A percentile compares a stretch with the other conserved stretches of the same genome.
These are phyloP conservation scores for Micropoecilia bifurca DNA, from an alignment of 2,797 vertebrate species.

Conservation along the genomic window DNA sequence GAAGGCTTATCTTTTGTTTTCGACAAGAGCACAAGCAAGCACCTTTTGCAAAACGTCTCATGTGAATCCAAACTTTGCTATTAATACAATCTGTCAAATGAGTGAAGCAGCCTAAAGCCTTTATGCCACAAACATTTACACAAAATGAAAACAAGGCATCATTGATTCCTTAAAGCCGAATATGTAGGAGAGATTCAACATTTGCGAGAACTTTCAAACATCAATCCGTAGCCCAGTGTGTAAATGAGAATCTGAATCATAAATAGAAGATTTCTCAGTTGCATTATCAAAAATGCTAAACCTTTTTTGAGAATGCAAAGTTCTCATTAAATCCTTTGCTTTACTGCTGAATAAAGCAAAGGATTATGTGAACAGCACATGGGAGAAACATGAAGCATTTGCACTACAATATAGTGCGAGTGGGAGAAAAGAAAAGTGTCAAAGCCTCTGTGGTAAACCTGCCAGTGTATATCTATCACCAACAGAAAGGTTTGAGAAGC, in stretches of 20 bases:
- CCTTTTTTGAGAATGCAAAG: no score
- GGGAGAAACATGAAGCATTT: constrained; percentile 13
- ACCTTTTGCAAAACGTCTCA: constrained; percentile 33
- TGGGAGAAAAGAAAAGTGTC: constrained; percentile 5
- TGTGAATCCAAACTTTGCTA: constrained; percentile 30
- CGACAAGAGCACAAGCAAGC: constrained; percentile 23
- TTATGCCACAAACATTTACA: background rate
- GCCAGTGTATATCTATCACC: constrained; percentile 21
- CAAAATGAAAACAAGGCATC: constrained; percentile 11
- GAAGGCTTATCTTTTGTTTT: constrained; percentile 53
- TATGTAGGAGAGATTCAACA: constrained; percentile 2
- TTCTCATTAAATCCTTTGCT: no score
- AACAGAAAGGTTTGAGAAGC: constrained; percentile 13
- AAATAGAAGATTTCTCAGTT: constrained; percentile 13
- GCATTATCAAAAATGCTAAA: constrained; percentile 3
- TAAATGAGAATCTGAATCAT: constrained; percentile 11
- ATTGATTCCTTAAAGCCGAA: constrained; percentile 14
- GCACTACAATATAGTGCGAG: constrained; percentile 4
- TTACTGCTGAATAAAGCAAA: constrained; percentile 2
- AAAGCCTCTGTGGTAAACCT: constrained; percentile 5
- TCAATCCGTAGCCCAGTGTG: constrained; percentile 12
- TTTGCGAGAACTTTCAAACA: constrained; percentile 24
- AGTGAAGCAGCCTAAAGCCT: constrained; percentile 21
- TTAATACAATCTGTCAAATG: constrained; percentile 41
- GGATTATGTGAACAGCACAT: constrained; percentile 14